phyloP scores from a whole-genome alignment of 2,888 invertebrate species.

The Neoitamus cyanurus region DNA sequence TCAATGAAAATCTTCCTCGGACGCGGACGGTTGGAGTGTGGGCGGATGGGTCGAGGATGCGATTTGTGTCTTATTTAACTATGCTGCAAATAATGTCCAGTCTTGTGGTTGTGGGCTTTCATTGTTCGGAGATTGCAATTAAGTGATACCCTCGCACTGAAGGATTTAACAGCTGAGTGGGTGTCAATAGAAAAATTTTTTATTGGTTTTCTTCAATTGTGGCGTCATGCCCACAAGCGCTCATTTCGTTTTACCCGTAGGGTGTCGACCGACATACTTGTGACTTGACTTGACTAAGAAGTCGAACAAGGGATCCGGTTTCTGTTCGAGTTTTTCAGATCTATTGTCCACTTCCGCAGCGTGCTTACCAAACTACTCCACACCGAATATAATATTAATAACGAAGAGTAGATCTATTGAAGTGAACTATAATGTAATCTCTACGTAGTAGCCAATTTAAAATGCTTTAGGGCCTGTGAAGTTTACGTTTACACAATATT shows the following conservation, averaged over 20 bases:
- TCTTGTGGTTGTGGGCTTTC: background rate
- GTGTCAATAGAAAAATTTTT: background rate
- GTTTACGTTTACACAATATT: too few relatives aligned
- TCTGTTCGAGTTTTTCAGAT: background rate
- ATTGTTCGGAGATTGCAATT: background rate
- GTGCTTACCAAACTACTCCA: too few relatives aligned
- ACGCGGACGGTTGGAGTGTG: background rate
- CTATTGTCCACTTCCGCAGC: background rate
- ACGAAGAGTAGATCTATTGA: too few relatives aligned
- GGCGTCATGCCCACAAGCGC: background rate
- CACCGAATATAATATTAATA: too few relatives aligned
- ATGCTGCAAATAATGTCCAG: background rate
- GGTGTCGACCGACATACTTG: background rate
- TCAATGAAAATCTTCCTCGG: background rate
- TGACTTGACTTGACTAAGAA: background rate
- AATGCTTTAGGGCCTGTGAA: too few relatives aligned
- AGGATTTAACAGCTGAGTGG: background rate
- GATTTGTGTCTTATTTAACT: background rate
- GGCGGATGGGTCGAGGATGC: background rate
- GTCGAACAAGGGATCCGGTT: background rate
- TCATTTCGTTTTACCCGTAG: background rate
- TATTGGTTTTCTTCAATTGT: background rate
- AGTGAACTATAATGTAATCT: too few relatives aligned
- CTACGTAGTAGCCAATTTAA: too few relatives aligned
- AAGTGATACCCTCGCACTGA: background rate